Percentiles rank a stretch among this genome's conserved stretches.
Conservation (phyloP, 2,797 vertebrate genomes). For the Acestrorhynchus altus region DNA sequence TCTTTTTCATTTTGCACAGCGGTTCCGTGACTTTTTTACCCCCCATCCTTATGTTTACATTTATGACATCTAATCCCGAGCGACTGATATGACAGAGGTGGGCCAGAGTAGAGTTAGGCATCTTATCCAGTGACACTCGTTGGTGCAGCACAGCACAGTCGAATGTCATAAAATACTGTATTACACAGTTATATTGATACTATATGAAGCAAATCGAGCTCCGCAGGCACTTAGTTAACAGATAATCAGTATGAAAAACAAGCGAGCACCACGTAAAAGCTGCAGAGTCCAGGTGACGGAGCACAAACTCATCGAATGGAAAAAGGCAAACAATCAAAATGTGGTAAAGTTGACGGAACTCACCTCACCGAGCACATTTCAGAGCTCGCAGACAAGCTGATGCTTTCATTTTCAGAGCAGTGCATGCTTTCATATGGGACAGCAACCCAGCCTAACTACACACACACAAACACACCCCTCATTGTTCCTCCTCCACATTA, state of each 20-base stretch:
- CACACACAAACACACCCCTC: constrained; percentile 24
- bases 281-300: constrained; percentile 3
- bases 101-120: no score
- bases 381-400: constrained; percentile 38
- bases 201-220: not conserved
- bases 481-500: constrained; percentile 56
- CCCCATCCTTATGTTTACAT: no score
- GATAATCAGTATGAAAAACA: constrained; percentile 1
- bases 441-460: constrained; percentile 24
- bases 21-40: no score
- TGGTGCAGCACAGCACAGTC: no score
- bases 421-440: constrained; percentile 23
- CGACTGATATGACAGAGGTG: no score
- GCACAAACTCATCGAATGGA: constrained; percentile 20
- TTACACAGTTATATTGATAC: not conserved
- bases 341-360: constrained; percentile 44
- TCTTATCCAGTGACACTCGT: no score
- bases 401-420: constrained; percentile 33
- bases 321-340: not conserved
- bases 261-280: constrained; percentile 2
- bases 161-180: no score
- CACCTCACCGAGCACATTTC: constrained; percentile 48
- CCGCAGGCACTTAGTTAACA: not conserved
- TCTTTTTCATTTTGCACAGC: no score
- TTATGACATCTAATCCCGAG: no score